These are phyloP conservation scores for Tenthredo notha DNA, from an alignment of 2,888 invertebrate genomes.

Conservation along the genomic window DNA sequence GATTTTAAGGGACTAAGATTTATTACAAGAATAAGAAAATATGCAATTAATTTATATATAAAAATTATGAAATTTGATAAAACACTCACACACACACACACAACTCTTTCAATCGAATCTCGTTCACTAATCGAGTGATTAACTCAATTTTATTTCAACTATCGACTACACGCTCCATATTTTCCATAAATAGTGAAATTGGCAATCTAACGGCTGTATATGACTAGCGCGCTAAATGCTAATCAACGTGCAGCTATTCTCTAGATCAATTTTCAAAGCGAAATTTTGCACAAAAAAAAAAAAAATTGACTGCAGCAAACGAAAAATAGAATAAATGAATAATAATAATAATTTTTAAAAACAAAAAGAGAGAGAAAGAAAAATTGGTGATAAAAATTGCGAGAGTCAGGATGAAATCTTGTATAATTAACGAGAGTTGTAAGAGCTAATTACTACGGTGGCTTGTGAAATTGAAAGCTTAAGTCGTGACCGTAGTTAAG, in stretches of 20 bases:
- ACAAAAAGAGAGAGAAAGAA: neutral
- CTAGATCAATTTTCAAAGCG: neutral
- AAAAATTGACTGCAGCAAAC: neutral
- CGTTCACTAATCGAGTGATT: neutral
- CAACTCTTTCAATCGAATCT: neutral
- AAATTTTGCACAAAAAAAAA: too few relatives aligned
- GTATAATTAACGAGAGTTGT: constrained; percentile 13
- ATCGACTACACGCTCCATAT: neutral
- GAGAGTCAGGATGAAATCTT: neutral
- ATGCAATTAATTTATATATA: neutral
- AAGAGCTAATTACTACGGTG: constrained; percentile 22
- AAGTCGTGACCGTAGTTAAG: neutral
- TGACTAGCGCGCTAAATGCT: neutral
- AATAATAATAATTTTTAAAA: neutral
- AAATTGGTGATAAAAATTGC: neutral
- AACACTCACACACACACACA: neutral
- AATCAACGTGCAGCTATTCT: neutral
- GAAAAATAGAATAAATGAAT: neutral
- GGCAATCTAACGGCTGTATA: constrained; percentile 2
- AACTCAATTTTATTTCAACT: constrained; percentile 27
- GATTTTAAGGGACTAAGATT: neutral
- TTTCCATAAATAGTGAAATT: constrained; percentile 16
- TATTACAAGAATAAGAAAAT: neutral
- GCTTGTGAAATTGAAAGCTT: constrained; percentile 14
- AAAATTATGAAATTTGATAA: neutral